Conservation (phyloP, 1,140 invertebrate species). For the Drosophila navojoa region DNA sequence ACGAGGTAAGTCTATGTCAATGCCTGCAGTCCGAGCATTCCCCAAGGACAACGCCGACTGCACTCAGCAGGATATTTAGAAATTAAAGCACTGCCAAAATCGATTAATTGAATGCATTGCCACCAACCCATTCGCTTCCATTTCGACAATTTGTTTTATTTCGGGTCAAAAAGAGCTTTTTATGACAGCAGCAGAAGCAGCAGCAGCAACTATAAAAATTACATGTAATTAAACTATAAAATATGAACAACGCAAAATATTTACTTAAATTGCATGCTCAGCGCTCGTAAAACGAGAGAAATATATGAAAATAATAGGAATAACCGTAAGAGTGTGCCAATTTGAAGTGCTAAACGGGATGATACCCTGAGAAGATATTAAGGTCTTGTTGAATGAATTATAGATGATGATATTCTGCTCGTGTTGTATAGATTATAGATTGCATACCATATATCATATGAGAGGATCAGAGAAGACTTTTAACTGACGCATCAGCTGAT, state of each 20-base stretch:
- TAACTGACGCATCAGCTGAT: too few relatives aligned
- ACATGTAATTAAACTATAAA: neutral
- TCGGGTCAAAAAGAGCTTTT: neutral
- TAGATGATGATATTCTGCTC: too few relatives aligned
- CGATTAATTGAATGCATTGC: slow-evolving; percentile 50
- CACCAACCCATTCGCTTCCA: neutral
- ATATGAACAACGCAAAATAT: slow-evolving; percentile 21
- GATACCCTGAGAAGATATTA: too few relatives aligned
- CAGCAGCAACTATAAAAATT: slow-evolving; percentile 4
- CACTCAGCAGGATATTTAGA: slow-evolving; percentile 17
- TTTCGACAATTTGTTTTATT: neutral
- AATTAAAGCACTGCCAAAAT: slow-evolving; percentile 58
- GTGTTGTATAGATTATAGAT: too few relatives aligned
- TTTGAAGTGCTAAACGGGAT: too few relatives aligned
- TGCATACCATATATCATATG: too few relatives aligned
- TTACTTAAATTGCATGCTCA: slow-evolving; percentile 51
- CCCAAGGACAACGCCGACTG: slow-evolving; percentile 47
- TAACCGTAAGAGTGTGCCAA: neutral
- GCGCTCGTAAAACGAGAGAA: slow-evolving; percentile 44
- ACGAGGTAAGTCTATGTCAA: slow-evolving; percentile 66
- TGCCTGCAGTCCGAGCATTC: slow-evolving; percentile 21
- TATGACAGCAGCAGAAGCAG: slow-evolving; percentile 1
- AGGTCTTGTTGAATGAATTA: too few relatives aligned
- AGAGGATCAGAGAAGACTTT: too few relatives aligned
- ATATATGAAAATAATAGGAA: neutral